Conservation (phyloP, 2,888 invertebrate species). For the Oxycera nigricornis region DNA sequence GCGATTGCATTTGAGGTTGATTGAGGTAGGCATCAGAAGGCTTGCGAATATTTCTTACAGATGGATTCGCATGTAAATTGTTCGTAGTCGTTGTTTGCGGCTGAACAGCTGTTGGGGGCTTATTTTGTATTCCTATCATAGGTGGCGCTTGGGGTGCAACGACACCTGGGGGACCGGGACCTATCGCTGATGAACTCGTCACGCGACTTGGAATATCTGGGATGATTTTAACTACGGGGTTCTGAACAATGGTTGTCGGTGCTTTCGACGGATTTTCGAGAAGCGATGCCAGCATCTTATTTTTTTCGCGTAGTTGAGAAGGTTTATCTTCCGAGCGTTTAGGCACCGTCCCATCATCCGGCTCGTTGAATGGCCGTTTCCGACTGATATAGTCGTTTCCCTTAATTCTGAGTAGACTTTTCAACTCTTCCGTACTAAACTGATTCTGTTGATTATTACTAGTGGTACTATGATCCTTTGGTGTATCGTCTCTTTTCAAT, state of each 20-base stretch:
- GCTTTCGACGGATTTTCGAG: constrained; percentile 77
- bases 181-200: constrained; percentile 49
- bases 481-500: constrained; percentile 61
- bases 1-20: constrained; percentile 55
- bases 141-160: constrained; percentile 61
- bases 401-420: constrained; percentile 59
- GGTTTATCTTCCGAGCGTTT: constrained; percentile 61
- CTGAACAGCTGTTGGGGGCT: constrained; percentile 2
- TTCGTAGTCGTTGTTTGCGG: constrained; percentile 51
- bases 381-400: constrained; percentile 62
- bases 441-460: constrained; percentile 52
- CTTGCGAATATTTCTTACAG: constrained; percentile 46
- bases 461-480: constrained; percentile 50
- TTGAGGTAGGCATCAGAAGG: constrained; percentile 50
- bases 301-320: constrained; percentile 80
- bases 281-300: constrained; percentile 84
- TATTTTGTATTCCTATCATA: constrained; percentile 41
- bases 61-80: constrained; percentile 47
- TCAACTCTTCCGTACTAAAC: constrained; percentile 60
- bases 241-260: constrained; percentile 62
- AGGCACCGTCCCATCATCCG: constrained; percentile 63
- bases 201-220: constrained; percentile 60
- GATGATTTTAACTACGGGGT: constrained; percentile 58
- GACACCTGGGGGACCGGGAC: constrained; percentile 46
- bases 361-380: constrained; percentile 71